Conservation (phyloP, 1,140 invertebrate species). For the Batillaria attramentaria region DNA sequence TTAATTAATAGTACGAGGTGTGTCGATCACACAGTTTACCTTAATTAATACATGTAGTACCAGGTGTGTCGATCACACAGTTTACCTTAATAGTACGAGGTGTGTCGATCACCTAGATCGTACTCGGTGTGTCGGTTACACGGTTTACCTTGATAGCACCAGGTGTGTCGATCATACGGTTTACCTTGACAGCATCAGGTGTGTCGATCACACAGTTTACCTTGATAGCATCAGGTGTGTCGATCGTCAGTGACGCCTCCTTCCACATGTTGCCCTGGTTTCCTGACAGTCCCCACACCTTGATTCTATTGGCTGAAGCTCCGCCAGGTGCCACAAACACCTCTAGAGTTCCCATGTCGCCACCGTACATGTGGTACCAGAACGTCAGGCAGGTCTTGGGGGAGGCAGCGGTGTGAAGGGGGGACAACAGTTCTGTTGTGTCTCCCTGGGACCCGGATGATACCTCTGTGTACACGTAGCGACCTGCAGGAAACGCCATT, state of each 20-base stretch:
- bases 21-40: no score
- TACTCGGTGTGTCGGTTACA: no score
- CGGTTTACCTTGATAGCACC: no score
- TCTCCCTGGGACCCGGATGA: conserved; percentile 50
- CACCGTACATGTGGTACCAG: conserved; percentile 84
- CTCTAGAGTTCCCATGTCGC: conserved; percentile 49
- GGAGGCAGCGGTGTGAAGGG: conserved; percentile 37
- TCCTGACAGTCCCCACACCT: conserved; percentile 26
- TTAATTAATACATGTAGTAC: no score
- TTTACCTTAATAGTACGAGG: no score
- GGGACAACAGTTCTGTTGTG: conserved; percentile 59
- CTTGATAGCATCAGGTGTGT: no score
- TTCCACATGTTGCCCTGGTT: conserved; percentile 57
- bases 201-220: no score
- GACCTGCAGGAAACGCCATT: conserved; percentile 45
- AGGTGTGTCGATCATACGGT: no score
- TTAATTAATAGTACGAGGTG: no score
- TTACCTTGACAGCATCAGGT: no score
- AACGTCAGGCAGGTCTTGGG: conserved; percentile 71
- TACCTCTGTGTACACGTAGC: conserved; percentile 62
- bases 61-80: no score
- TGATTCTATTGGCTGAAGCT: not conserved
- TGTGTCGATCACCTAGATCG: no score
- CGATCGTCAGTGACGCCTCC: conserved; percentile 40
- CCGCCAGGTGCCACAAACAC: conserved; percentile 23